phyloP scores from a whole-genome alignment of 2,797 vertebrate species.

The Halcyon leucocephala region DNA sequence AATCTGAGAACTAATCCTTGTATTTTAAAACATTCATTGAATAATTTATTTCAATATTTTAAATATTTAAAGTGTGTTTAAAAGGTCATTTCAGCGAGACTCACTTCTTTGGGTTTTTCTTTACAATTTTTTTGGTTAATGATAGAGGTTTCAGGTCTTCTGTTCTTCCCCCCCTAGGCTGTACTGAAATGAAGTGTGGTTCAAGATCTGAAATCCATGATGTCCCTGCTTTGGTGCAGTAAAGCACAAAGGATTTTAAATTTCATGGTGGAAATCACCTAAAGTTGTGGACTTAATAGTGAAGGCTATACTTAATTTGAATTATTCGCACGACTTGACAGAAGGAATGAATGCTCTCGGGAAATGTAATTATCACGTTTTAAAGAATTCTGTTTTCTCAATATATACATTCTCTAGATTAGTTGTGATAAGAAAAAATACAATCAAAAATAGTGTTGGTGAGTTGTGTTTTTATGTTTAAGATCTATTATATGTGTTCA shows the following conservation, averaged over 20 bases:
- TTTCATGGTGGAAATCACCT: neutral
- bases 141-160: neutral
- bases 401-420: neutral
- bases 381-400: neutral
- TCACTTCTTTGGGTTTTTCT: neutral
- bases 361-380: neutral
- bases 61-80: slow-evolving; percentile 17
- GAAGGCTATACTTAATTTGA: neutral
- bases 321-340: neutral
- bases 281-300: neutral
- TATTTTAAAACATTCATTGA: slow-evolving; percentile 8
- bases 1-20: neutral
- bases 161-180: neutral
- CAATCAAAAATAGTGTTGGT: neutral
- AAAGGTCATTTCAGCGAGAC: neutral
- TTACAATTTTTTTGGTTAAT: neutral
- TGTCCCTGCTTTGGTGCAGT: neutral
- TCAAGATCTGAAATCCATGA: neutral
- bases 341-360: neutral
- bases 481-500: neutral
- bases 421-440: neutral
- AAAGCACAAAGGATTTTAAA: neutral
- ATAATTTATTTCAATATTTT: neutral
- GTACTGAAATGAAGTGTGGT: neutral
- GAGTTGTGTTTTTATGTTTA: neutral